Evolutionary conservation across 92 coral and sea anemone species (phyloP).

Genomic region (Epizoanthus scotinus): DNA sequence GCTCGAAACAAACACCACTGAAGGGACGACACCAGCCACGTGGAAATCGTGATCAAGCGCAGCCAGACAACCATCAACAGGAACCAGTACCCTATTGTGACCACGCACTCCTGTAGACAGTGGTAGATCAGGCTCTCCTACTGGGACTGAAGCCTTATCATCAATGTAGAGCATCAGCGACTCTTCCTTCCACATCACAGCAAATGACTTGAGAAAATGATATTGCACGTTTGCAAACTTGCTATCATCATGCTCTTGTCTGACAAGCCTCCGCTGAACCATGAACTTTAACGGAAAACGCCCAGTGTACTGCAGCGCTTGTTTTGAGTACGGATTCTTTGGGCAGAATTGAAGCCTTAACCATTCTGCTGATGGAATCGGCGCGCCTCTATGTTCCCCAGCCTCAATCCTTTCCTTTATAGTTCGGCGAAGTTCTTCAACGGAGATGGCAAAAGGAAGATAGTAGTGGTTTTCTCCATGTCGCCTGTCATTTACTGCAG

Average conservation of each 20-base stretch:
- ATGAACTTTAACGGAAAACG: background rate
- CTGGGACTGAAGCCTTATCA: background rate
- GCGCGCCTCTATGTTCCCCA: conserved; percentile 9
- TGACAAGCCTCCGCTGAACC: background rate
- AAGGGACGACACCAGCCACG: conserved; percentile 17
- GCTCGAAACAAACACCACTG: background rate
- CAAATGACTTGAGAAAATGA: conserved; percentile 1
- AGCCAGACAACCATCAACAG: conserved; percentile 15
- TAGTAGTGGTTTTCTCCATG: conserved; percentile 20
- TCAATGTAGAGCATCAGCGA: background rate
- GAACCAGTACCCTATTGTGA: background rate
- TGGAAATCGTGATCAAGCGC: conserved; percentile 31
- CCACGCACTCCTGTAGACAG: background rate
- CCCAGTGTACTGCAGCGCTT: background rate
- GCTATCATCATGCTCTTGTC: background rate
- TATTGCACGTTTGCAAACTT: conserved; percentile 1
- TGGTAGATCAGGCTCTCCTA: conserved; percentile 25
- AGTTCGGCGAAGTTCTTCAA: background rate
- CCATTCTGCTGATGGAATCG: conserved; percentile 11
- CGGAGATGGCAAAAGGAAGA: conserved; percentile 11
- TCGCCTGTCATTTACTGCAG: conserved; percentile 5
- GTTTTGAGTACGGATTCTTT: background rate
- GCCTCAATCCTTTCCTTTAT: background rate
- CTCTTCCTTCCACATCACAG: conserved; percentile 13
- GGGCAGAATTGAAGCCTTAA: background rate